A percentile compares a stretch with the other conserved stretches of the same genome.
These are phyloP conservation scores for Ostrea denselamellosa DNA, from an alignment of 1,140 invertebrate genomes.

Conservation along the genomic window DNA sequence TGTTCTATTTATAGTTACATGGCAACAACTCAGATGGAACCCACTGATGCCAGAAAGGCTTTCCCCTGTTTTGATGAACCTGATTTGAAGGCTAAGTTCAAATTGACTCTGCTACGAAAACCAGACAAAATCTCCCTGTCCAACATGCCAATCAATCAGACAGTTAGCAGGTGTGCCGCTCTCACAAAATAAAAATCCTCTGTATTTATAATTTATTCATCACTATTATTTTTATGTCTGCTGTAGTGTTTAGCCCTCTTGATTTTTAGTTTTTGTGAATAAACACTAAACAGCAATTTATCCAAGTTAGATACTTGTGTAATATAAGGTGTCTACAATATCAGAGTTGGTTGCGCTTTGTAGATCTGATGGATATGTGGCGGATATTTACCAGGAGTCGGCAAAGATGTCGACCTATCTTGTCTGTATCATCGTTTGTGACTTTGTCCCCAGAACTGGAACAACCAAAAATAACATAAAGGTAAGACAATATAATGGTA, in stretches of 20 bases:
- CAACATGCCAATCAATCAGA: not conserved
- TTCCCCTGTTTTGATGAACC: constrained; percentile 98
- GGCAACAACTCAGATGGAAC: constrained; percentile 66
- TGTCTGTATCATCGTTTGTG: constrained; percentile 79
- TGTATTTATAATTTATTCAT: too few species aligned
- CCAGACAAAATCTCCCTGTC: constrained; percentile 2
- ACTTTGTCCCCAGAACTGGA: constrained; percentile 76
- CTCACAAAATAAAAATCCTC: too few species aligned
- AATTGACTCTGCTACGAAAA: constrained; percentile 45
- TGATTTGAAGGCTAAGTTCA: constrained; percentile 58
- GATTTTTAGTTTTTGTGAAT: too few species aligned
- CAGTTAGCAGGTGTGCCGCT: not conserved
- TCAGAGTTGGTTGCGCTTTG: constrained; percentile 38
- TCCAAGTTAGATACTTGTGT: too few species aligned
- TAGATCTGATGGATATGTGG: constrained; percentile 56
- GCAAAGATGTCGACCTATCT: constrained; percentile 80
- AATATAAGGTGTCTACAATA: not conserved
- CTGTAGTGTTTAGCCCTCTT: too few species aligned
- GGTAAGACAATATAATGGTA: constrained; percentile 48
- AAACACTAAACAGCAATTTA: too few species aligned
- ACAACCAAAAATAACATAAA: constrained; percentile 55
- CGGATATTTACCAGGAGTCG: constrained; percentile 72
- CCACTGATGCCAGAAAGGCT: constrained; percentile 79
- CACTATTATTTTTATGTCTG: too few species aligned
- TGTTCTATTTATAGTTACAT: constrained; percentile 52